Evolutionary conservation across 2,113 vertebrate species (phyloP).

Genomic region (Oryzias melastigma): DNA sequence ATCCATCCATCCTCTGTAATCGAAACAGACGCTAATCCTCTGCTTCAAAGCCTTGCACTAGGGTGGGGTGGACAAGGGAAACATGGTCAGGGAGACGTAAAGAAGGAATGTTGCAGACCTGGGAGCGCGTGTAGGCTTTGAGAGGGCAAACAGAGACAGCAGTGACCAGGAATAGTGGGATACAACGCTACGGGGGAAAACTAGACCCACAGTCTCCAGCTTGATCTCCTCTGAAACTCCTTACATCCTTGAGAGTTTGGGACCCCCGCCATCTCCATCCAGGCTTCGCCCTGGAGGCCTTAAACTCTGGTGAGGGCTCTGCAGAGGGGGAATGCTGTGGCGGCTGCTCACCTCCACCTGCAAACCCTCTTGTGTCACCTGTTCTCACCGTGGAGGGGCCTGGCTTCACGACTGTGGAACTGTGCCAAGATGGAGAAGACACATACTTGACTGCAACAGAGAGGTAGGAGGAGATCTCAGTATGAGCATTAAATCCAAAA

Average conservation of each 20-base stretch:
- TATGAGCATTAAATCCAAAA: too few species aligned
- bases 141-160: slow-evolving; percentile 10
- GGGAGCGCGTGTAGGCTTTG: slow-evolving; percentile 17
- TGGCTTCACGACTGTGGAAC: slow-evolving; percentile 52
- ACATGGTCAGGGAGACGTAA: slow-evolving; percentile 40
- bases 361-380: slow-evolving; percentile 27
- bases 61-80: slow-evolving; percentile 36
- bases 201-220: not conserved
- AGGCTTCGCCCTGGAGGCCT: slow-evolving; percentile 71
- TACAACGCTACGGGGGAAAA: slow-evolving; percentile 7
- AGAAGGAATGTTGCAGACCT: slow-evolving; percentile 32
- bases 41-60: slow-evolving; percentile 70
- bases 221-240: slow-evolving; percentile 19
- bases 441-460: slow-evolving; percentile 48
- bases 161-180: slow-evolving; percentile 12
- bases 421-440: slow-evolving; percentile 58
- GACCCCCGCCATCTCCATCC: slow-evolving; percentile 3
- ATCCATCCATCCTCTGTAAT: slow-evolving; percentile 70
- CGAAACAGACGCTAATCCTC: slow-evolving; percentile 79
- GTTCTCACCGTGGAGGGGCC: slow-evolving; percentile 41
- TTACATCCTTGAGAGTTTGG: slow-evolving; percentile 14
- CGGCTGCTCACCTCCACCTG: slow-evolving; percentile 48
- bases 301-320: slow-evolving; percentile 56
- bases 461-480: slow-evolving; percentile 57
- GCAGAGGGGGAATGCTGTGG: slow-evolving; percentile 66